Conservation (phyloP, 2,888 invertebrate genomes). For the Watsonalla cultraria region DNA sequence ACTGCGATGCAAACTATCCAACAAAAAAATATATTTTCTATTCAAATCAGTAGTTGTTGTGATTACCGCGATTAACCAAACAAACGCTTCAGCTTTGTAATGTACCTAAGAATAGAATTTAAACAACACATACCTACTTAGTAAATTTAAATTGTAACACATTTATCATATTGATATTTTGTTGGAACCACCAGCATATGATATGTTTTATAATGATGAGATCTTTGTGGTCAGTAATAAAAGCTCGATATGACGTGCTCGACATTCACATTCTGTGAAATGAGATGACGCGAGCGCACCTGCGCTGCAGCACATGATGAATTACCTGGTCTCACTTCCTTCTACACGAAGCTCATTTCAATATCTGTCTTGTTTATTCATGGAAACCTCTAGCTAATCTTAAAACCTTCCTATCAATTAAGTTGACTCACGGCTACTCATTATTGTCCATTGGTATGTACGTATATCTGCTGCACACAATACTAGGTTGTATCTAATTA, state of each 20-base stretch:
- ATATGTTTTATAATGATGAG: too few relatives aligned
- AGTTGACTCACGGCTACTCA: neutral
- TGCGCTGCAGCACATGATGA: neutral
- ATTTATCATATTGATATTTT: too few relatives aligned
- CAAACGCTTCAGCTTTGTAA: too few relatives aligned
- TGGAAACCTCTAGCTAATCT: constrained; percentile 9
- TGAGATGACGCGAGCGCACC: constrained; percentile 11
- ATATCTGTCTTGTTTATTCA: constrained; percentile 23
- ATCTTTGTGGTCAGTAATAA: too few relatives aligned
- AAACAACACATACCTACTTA: too few relatives aligned
- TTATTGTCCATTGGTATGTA: neutral
- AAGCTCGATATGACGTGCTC: neutral
- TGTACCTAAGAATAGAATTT: too few relatives aligned
- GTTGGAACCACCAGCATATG: too few relatives aligned
- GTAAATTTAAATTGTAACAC: too few relatives aligned
- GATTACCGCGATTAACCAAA: too few relatives aligned
- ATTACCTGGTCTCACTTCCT: constrained; percentile 1
- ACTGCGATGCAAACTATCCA: too few relatives aligned
- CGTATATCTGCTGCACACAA: neutral
- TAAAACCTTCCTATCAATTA: constrained; percentile 34
- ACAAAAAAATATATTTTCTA: too few relatives aligned
- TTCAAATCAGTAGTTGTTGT: too few relatives aligned
- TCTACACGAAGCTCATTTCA: constrained; percentile 10
- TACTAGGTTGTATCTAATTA: constrained; percentile 7
- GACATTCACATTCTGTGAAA: constrained; percentile 14